These are phyloP conservation scores for Carabus problematicus DNA, from an alignment of 2,888 invertebrate species.

Conservation along the genomic window DNA sequence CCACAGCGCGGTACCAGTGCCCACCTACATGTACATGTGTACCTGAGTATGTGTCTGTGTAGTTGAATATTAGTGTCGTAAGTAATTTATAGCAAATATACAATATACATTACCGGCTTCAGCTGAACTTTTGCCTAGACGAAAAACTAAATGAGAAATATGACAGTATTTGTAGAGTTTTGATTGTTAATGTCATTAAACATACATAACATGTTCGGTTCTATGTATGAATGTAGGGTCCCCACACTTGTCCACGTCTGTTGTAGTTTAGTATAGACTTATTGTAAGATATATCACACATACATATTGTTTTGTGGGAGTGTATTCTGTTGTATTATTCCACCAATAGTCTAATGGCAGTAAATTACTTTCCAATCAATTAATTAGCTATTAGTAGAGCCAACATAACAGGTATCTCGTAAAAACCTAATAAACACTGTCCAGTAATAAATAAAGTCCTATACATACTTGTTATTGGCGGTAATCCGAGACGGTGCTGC, in stretches of 20 bases:
- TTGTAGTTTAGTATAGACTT: too few relatives aligned
- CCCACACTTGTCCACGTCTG: too few relatives aligned
- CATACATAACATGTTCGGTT: background rate
- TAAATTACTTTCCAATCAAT: slow-evolving; percentile 39
- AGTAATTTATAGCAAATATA: slow-evolving; percentile 56
- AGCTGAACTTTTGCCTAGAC: slow-evolving; percentile 11
- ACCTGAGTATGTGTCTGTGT: too few relatives aligned
- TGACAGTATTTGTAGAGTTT: too few relatives aligned
- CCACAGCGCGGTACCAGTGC: too few relatives aligned
- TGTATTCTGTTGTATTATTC: background rate
- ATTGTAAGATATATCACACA: too few relatives aligned
- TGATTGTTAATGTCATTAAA: too few relatives aligned
- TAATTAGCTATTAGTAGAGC: slow-evolving; percentile 39
- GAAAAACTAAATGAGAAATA: too few relatives aligned
- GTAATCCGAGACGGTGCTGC: slow-evolving; percentile 27
- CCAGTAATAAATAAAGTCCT: slow-evolving; percentile 35
- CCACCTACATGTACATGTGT: too few relatives aligned
- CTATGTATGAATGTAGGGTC: background rate
- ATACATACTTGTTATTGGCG: slow-evolving; percentile 30
- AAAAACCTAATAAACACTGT: slow-evolving; percentile 38
- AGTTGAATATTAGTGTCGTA: too few relatives aligned
- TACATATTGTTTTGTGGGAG: slow-evolving; percentile 12
- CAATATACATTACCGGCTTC: slow-evolving; percentile 54
- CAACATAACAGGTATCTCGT: slow-evolving; percentile 36
- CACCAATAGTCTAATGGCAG: slow-evolving; percentile 27